phyloP scores from a whole-genome alignment of 2,888 invertebrate species.

The Tetragonisca angustula region DNA sequence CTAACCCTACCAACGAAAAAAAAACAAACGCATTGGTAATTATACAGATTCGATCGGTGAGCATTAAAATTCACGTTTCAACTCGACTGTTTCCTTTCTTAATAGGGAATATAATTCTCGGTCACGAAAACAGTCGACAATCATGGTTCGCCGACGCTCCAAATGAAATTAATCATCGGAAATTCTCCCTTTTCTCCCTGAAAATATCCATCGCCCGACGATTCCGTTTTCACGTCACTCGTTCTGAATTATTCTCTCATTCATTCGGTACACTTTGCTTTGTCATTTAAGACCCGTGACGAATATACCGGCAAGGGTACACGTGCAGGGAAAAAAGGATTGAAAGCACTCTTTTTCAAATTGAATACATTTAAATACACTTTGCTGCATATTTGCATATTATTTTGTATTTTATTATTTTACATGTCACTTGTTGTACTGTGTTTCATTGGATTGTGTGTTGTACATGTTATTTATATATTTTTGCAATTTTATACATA shows the following conservation, averaged over 20 bases:
- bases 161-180: neutral
- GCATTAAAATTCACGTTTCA: neutral
- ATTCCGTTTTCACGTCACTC: neutral
- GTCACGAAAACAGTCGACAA: neutral
- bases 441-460: too few relatives aligned
- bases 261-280: neutral
- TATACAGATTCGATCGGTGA: neutral
- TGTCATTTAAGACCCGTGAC: neutral
- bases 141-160: neutral
- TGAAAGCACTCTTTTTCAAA: too few relatives aligned
- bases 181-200: neutral
- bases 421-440: too few relatives aligned
- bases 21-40: neutral
- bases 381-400: too few relatives aligned
- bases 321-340: too few relatives aligned
- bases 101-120: neutral
- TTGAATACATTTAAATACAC: too few relatives aligned
- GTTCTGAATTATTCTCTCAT: neutral
- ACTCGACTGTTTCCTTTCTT: neutral
- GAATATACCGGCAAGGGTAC: too few relatives aligned
- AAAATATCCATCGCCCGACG: neutral
- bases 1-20: too few relatives aligned
- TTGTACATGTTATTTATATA: too few relatives aligned
- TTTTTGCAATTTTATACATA: too few relatives aligned
- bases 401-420: too few relatives aligned